phyloP scores from a whole-genome alignment of 2,888 invertebrate genomes.

The Nezara viridula region DNA sequence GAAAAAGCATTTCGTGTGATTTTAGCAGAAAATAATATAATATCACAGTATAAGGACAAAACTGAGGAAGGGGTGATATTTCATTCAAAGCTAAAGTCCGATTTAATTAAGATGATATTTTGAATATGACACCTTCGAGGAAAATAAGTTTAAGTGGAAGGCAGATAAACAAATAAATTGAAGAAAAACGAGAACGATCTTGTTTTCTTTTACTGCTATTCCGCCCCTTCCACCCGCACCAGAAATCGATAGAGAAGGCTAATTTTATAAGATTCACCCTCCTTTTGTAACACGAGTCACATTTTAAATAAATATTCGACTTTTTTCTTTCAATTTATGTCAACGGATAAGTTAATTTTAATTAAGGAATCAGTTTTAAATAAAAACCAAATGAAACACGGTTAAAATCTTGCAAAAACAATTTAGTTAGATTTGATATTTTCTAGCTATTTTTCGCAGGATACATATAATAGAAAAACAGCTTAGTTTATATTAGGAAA shows the following conservation, averaged over 20 bases:
- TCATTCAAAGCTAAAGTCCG: background rate
- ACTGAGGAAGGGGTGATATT: background rate
- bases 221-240: background rate
- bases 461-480: no score
- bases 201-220: background rate
- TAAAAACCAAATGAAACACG: no score
- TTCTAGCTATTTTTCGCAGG: no score
- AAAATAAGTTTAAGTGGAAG: background rate
- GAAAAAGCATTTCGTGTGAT: background rate
- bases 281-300: background rate
- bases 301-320: background rate
- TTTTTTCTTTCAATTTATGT: background rate
- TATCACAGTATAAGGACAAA: background rate
- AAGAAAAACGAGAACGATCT: background rate
- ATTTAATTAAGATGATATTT: slow-evolving; percentile 13
- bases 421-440: no score
- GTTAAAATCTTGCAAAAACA: no score
- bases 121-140: background rate
- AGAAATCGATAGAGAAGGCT: background rate
- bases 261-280: background rate
- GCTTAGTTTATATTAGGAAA: no score
- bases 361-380: no score
- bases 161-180: slow-evolving; percentile 9
- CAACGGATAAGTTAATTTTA: background rate
- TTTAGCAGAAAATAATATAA: background rate